phyloP scores from a whole-genome alignment of 2,888 invertebrate genomes.

The Phrixothrix hirtus region DNA sequence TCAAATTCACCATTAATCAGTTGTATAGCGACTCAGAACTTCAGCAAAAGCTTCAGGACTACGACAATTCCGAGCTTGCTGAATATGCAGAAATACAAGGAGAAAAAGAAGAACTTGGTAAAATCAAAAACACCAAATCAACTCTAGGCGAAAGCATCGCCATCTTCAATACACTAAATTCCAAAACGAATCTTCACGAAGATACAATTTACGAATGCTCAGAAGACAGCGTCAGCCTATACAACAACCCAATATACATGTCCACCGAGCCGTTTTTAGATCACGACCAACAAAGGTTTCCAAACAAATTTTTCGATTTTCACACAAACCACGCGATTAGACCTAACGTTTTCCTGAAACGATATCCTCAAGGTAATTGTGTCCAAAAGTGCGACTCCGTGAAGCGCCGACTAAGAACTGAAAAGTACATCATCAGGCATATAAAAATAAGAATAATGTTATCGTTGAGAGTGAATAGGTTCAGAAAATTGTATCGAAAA shows the following conservation, averaged over 20 bases:
- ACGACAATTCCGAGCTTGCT: too few relatives aligned
- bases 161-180: slow-evolving; percentile 46
- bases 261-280: slow-evolving; percentile 25
- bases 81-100: too few relatives aligned
- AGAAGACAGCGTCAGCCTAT: slow-evolving; percentile 50
- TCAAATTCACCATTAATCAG: slow-evolving; percentile 45
- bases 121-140: slow-evolving; percentile 7
- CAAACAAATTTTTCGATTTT: slow-evolving; percentile 29
- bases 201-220: slow-evolving; percentile 55
- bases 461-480: slow-evolving; percentile 65
- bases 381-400: slow-evolving; percentile 4
- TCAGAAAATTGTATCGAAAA: slow-evolving; percentile 53
- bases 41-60: too few relatives aligned
- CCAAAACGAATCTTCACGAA: slow-evolving; percentile 51
- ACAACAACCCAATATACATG: slow-evolving; percentile 53
- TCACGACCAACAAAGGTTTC: slow-evolving; percentile 12
- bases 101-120: too few relatives aligned
- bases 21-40: slow-evolving; percentile 11
- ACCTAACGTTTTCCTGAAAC: slow-evolving; percentile 11
- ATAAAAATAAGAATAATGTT: slow-evolving; percentile 70
- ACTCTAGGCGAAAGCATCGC: slow-evolving; percentile 42
- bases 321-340: slow-evolving; percentile 26
- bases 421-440: slow-evolving; percentile 66
- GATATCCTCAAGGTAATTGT: background rate
- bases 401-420: slow-evolving; percentile 52